phyloP scores from a whole-genome alignment of 2,113 vertebrate genomes.

The Carollia perspicillata region DNA sequence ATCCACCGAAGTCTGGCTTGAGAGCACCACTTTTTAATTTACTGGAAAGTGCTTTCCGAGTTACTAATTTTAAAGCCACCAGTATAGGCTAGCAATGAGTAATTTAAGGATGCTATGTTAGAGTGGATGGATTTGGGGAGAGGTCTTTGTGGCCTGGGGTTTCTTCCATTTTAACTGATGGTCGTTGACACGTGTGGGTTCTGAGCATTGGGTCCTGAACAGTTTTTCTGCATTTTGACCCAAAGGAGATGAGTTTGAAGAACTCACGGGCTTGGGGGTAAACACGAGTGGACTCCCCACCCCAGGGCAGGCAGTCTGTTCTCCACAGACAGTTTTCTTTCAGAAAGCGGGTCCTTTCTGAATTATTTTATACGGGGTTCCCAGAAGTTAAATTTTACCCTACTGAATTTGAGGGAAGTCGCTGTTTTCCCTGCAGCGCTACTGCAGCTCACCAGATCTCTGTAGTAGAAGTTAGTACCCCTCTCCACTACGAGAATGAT shows the following conservation, averaged over 20 bases:
- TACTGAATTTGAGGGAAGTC: background rate
- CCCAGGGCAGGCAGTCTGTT: background rate
- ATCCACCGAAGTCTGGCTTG: background rate
- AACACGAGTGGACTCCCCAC: background rate
- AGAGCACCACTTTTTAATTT: background rate
- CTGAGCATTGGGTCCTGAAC: background rate
- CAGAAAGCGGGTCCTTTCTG: background rate
- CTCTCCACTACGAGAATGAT: background rate
- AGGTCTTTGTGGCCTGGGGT: background rate
- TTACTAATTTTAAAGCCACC: slow-evolving; percentile 16
- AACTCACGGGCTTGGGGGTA: background rate
- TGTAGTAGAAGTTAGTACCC: background rate
- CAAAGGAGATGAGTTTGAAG: background rate
- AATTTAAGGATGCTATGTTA: slow-evolving; percentile 5
- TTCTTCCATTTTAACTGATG: slow-evolving; percentile 23
- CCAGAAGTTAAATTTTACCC: slow-evolving; percentile 7
- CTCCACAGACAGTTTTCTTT: background rate
- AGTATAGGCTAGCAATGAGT: background rate
- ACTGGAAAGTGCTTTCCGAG: slow-evolving; percentile 10
- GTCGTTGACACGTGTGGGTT: background rate
- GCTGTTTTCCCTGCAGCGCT: background rate
- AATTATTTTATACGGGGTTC: slow-evolving; percentile 4
- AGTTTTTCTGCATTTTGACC: background rate
- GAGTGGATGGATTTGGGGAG: background rate
- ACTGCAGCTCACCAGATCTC: background rate